Evolutionary conservation across 1,140 invertebrate genomes (phyloP), one percentile per base, ranked within the genome.

Genomic region (Dinoponera quadriceps): DNA sequence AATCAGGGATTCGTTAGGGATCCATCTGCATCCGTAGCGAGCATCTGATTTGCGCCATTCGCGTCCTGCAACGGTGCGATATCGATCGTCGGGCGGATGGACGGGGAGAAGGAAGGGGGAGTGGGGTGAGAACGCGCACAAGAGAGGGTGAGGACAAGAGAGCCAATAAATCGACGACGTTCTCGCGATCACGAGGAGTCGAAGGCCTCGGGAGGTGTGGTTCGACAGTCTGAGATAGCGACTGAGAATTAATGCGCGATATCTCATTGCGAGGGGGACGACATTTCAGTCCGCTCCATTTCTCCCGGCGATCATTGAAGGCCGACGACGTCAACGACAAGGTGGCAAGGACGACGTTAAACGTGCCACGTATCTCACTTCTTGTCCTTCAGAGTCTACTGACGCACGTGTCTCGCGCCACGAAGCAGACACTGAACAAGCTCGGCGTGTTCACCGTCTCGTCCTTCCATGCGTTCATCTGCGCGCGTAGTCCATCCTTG

Each of bases 381-480:
- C 48, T 38, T 44, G 38, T 44, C 20, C 14, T n/a, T 18, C 71
- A 99, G 98, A 99, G 98, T 88, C 95, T 99, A 88, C 95, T 99
- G 85, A 98, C 98, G 49, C 98, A 98, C 95, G 98, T 99, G 62
- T 99, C 98, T 25, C 97, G 98, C 89, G 96, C 97, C 85, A 99
- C 98, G 69, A 99, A 99, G 95, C 97, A 97, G 87, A 99, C 97
- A 33, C 95, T 99, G 87, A 99, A 99, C 94, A 98, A 98, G 91
- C 95, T 99, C 88, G 98, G 98, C 62, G 98, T 99, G 68, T 99
- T 99, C 95, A 99, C 98, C 22, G 98, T 99, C 59, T 99, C 98
- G 55, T 99, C 98, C 63, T 99, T 99, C 95, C 98, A 99, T 93
- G 98, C 98, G 84, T 98, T 99, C 94, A 99, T 99, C 80, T 99